phyloP scores from a whole-genome alignment of 2,888 invertebrate genomes.

The Oxyteleia sp. region DNA sequence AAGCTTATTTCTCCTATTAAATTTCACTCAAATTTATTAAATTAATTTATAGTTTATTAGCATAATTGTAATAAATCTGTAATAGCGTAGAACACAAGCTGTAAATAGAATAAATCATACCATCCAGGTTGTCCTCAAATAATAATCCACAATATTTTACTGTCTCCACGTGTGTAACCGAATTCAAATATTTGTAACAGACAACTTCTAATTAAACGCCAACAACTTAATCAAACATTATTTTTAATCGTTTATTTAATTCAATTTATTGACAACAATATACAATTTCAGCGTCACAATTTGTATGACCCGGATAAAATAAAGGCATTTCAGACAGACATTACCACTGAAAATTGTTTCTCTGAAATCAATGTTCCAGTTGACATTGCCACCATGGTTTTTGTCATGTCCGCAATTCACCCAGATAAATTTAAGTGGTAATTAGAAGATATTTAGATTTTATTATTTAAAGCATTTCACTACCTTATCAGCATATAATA shows the following conservation, averaged over 20 bases:
- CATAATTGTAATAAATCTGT: neutral
- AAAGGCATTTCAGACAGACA: conserved; percentile 94
- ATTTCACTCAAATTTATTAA: too few species aligned
- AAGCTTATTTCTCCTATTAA: too few species aligned
- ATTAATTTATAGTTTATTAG: neutral
- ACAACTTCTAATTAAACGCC: too few species aligned
- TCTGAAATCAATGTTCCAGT: conserved; percentile 89
- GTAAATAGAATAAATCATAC: neutral
- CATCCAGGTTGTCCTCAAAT: neutral
- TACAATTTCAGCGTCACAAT: conserved; percentile 85
- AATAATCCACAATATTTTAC: too few species aligned
- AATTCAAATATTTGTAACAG: too few species aligned
- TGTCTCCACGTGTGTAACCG: too few species aligned
- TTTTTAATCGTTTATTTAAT: neutral
- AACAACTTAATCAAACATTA: too few species aligned
- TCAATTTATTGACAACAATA: neutral
- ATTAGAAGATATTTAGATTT: too few species aligned
- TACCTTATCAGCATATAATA: too few species aligned
- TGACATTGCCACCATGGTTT: conserved; percentile 96
- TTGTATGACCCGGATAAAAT: conserved; percentile 91
- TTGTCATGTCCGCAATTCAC: conserved; percentile 97
- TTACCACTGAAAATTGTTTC: conserved; percentile 91
- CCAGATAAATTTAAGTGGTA: conserved; percentile 93
- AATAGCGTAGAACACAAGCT: neutral
- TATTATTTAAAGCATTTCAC: too few species aligned